These are phyloP conservation scores for Netelia fuscicornis DNA, from an alignment of 2,888 invertebrate genomes.

Conservation along the genomic window DNA sequence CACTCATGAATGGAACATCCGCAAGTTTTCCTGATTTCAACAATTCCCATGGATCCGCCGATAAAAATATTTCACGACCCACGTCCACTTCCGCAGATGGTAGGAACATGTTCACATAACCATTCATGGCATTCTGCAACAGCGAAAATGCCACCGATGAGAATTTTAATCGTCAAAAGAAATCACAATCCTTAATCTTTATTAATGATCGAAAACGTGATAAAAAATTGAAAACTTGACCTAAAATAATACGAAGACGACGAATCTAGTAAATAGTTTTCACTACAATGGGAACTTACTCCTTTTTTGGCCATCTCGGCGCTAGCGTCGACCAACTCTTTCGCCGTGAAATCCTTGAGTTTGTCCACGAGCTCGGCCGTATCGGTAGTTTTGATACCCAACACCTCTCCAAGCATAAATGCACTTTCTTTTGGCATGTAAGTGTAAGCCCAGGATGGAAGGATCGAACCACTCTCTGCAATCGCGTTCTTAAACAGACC, in stretches of 20 bases:
- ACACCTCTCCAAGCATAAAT: constrained; percentile 79
- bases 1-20: constrained; percentile 79
- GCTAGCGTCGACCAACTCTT: constrained; percentile 75
- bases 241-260: neutral
- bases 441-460: constrained; percentile 76
- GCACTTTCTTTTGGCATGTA: constrained; percentile 76
- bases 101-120: constrained; percentile 73
- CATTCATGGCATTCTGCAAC: constrained; percentile 73
- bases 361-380: constrained; percentile 77
- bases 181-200: too few relatives aligned
- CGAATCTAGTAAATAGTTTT: neutral
- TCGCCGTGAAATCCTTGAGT: constrained; percentile 73
- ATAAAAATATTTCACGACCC: constrained; percentile 79
- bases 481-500: constrained; percentile 80
- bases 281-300: constrained; percentile 63
- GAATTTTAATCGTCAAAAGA: too few relatives aligned
- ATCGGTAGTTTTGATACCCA: constrained; percentile 79
- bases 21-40: constrained; percentile 78
- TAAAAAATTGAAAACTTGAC: too few relatives aligned
- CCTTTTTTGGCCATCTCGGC: constrained; percentile 68
- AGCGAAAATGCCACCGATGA: neutral
- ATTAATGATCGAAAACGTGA: too few relatives aligned
- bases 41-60: constrained; percentile 80
- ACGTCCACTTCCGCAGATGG: constrained; percentile 78
- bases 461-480: constrained; percentile 78